Evolutionary conservation across 2,113 vertebrate species (phyloP), one percentile per base, ranked within the genome.

Genomic region (Tapirus terrestris): DNA sequence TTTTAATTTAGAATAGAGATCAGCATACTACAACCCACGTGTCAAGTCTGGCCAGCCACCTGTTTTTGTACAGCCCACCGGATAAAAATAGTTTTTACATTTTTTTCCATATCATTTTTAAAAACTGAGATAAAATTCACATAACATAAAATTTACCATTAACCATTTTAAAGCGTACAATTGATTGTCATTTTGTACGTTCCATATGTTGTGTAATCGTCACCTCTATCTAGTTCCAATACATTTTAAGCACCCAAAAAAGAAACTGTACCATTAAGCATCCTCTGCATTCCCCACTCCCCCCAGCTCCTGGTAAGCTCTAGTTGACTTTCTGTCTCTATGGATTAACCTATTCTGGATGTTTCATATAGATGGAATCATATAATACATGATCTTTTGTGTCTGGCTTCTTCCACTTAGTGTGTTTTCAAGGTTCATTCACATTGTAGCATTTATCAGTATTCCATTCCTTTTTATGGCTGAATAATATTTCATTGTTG

Each of bases 1-100:
- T 96, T 21, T 67, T 43, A 86, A 61, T 93, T 31, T 96, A 51
- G 65, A 80, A 23, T 36, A 86, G 73, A 94, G 36, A 21, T 87
- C 23, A 25, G 20, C 45, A 51, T 45, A 65, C 58, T 65, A 48
- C 33, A 86, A 29, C 21, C 58, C 48, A 5, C 21, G 48, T 86
- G 27, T 48, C 23, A 91, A 27, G 31, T 45, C 36, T 94, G 18
- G 31, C 53, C 72, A 56, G 29, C 56, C 36, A 73, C n/a, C 33
- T 91, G 73, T 65, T 81, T 84, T 77, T 75, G 20, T 94, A 48
- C 9, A 96, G 65, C 36, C 58, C 20, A 48, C 56, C 33, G 65
- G 39, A 53, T 31, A 94, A 89, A 63, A 79, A 48, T 58, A 79
- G 6, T 36, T 84, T 93, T 93, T 61, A 93, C 33, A 12, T 85